Conservation (phyloP, 2,888 invertebrate species). For the Apamea monoglypha region DNA sequence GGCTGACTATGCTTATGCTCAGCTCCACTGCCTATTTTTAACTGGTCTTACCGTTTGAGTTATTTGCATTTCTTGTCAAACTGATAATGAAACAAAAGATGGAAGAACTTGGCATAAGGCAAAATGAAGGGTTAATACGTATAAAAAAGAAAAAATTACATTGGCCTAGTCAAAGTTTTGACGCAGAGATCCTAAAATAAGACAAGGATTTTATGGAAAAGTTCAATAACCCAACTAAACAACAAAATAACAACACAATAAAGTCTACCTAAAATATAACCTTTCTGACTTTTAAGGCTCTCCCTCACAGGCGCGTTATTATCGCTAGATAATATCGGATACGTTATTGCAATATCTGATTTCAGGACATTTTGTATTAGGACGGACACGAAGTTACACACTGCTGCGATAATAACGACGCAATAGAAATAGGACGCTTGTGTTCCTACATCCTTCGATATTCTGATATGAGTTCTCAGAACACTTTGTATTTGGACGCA, state of each 20-base stretch:
- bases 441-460: no score
- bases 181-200: not conserved
- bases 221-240: not conserved
- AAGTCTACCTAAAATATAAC: not conserved
- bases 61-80: not conserved
- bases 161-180: not conserved
- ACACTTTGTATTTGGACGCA: no score
- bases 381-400: no score
- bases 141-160: not conserved
- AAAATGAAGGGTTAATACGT: not conserved
- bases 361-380: no score
- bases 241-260: not conserved
- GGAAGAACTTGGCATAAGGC: not conserved
- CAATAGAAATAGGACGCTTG: no score
- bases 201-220: not conserved
- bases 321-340: not conserved
- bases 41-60: no score
- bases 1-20: no score
- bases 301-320: not conserved
- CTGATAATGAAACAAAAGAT: not conserved
- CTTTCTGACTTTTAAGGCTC: constrained; percentile 10
- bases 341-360: not conserved
- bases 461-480: no score
- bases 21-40: not conserved
- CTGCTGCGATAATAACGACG: no score